These are phyloP conservation scores for Camelus bactrianus DNA, from an alignment of 2,113 vertebrate species.

Conservation along the genomic window DNA sequence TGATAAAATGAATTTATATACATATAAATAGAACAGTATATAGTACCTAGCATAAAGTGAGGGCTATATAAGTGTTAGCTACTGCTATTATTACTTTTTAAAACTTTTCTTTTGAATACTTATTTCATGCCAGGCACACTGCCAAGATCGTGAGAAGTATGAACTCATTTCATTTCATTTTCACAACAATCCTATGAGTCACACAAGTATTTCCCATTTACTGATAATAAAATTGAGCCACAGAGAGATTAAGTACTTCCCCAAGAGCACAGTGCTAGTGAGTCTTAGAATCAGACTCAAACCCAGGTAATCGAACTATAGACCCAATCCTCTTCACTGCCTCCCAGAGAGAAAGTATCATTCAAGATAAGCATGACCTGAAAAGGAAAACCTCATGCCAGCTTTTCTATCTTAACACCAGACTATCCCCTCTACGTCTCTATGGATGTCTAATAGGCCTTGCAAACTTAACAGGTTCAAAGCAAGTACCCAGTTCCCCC, in stretches of 20 bases:
- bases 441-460: neutral
- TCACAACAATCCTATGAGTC: neutral
- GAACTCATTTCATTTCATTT: neutral
- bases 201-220: neutral
- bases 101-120: constrained; percentile 3
- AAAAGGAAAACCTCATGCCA: neutral
- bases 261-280: neutral
- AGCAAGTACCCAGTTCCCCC: neutral
- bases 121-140: neutral
- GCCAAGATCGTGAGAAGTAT: neutral
- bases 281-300: neutral
- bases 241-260: neutral
- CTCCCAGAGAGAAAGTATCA: neutral
- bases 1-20: neutral
- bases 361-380: neutral
- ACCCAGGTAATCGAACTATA: neutral
- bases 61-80: neutral
- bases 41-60: neutral
- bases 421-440: neutral
- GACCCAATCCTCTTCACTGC: neutral
- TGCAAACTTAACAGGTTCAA: neutral
- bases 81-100: neutral
- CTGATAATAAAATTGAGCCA: neutral
- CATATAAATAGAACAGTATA: neutral
- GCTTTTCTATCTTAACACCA: neutral